These are phyloP conservation scores for Gallirallus australis DNA, from an alignment of 2,797 vertebrate genomes.

Conservation along the genomic window DNA sequence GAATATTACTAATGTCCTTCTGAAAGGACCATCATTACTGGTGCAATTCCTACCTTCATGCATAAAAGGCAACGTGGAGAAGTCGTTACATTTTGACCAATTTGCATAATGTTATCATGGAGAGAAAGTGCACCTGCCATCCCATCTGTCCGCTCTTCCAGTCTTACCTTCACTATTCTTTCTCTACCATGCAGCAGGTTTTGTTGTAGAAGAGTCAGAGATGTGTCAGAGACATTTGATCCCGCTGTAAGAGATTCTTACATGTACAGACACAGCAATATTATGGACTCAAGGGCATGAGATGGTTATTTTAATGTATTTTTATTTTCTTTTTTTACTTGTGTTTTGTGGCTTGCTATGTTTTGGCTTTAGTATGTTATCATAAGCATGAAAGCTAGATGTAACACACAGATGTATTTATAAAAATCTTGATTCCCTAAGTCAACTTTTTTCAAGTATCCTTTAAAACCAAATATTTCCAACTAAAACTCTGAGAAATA, in stretches of 20 bases:
- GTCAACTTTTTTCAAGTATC: not conserved
- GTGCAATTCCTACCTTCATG: not conserved
- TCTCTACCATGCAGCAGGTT: not conserved
- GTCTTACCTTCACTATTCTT: not conserved
- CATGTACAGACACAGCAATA: not conserved
- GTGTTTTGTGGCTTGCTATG: not conserved
- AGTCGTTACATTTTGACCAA: not conserved
- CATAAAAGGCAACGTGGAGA: not conserved
- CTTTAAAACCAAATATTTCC: not conserved
- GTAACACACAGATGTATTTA: not conserved
- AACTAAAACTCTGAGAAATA: not conserved
- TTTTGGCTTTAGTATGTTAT: not conserved
- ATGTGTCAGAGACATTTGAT: rapidly evolving
- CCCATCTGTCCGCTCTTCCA: not conserved
- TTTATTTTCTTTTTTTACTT: not conserved
- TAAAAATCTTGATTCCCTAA: not conserved
- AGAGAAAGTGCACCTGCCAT: not conserved
- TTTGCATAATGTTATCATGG: not conserved
- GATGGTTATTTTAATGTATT: not conserved
- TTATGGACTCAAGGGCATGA: not conserved
- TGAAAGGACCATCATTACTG: not conserved
- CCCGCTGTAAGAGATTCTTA: not conserved
- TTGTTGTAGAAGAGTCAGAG: not conserved
- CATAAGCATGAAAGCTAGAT: not conserved
- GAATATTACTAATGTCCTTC: not conserved